These are phyloP conservation scores for Hystrix cristata DNA, from an alignment of 2,113 vertebrate genomes.

Conservation along the genomic window DNA sequence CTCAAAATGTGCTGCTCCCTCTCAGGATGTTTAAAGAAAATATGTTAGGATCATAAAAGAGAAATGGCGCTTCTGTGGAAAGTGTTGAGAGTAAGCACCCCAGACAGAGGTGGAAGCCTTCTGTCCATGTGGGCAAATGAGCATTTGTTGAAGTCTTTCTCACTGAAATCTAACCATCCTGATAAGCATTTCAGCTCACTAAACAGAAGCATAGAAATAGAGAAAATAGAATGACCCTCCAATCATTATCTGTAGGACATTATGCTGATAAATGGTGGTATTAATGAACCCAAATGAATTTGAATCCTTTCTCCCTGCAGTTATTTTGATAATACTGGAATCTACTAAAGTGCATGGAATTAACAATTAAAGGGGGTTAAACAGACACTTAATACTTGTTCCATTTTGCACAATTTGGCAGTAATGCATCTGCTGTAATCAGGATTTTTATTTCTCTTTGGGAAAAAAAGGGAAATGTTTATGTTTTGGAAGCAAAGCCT, in stretches of 20 bases:
- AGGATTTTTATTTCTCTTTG: conserved; percentile 88
- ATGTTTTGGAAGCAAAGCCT: conserved; percentile 82
- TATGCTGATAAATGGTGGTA: conserved; percentile 84
- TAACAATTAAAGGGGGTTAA: conserved; percentile 90
- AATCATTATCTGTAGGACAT: conserved; percentile 75
- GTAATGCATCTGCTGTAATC: conserved; percentile 89
- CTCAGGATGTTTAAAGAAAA: conserved; percentile 73
- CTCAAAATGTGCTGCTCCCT: conserved; percentile 36
- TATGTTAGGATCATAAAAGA: conserved; percentile 76
- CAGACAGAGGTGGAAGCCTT: background rate
- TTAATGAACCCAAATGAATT: conserved; percentile 89
- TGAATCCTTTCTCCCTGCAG: conserved; percentile 87
- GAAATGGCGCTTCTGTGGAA: conserved; percentile 73
- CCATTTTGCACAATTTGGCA: conserved; percentile 88
- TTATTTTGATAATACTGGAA: conserved; percentile 89
- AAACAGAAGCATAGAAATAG: conserved; percentile 9
- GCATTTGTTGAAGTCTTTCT: background rate
- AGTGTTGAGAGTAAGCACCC: conserved; percentile 71
- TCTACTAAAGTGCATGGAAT: conserved; percentile 89
- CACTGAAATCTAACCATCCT: background rate
- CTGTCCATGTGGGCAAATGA: background rate
- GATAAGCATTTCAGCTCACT: background rate
- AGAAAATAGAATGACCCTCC: conserved; percentile 69
- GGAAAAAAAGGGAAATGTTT: conserved; percentile 81
- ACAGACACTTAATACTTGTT: conserved; percentile 87